Percentiles rank a stretch among this genome's conserved stretches.
Conservation (phyloP, 2,113 vertebrate species). For the Cygnus buccinator region DNA sequence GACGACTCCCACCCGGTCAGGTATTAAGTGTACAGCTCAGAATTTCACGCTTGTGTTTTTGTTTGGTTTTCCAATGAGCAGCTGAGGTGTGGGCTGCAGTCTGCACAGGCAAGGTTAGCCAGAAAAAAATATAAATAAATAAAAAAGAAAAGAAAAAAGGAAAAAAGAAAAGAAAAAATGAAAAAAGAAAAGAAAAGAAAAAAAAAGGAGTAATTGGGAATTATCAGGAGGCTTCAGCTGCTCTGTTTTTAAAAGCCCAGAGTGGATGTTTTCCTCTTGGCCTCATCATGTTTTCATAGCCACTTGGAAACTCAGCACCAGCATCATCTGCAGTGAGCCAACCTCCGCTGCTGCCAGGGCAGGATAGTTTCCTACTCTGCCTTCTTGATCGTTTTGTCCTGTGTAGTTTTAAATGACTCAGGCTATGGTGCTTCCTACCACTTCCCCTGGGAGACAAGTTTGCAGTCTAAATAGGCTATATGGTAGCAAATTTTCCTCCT, state of each 20-base stretch:
- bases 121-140: not conserved
- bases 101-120: not conserved
- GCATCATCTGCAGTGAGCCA: conserved; percentile 2
- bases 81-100: not conserved
- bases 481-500: conserved; percentile 57
- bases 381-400: conserved; percentile 27
- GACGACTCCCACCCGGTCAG: not conserved
- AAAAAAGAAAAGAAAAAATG: not conserved
- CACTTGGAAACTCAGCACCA: conserved; percentile 42
- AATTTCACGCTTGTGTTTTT: not conserved
- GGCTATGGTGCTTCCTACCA: conserved; percentile 19
- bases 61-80: conserved; percentile 29
- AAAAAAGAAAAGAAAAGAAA: not conserved
- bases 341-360: conserved; percentile 10
- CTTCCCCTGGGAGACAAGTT: conserved; percentile 20
- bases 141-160: not conserved
- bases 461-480: not conserved
- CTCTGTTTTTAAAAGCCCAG: conserved; percentile 41
- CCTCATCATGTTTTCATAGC: conserved; percentile 39
- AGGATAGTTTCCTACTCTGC: conserved; percentile 49
- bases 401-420: not conserved
- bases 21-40: not conserved
- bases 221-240: not conserved
- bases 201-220: not conserved
- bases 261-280: conserved; percentile 53